Conservation (phyloP, 2,888 invertebrate species). For the Plutella xylostella region DNA sequence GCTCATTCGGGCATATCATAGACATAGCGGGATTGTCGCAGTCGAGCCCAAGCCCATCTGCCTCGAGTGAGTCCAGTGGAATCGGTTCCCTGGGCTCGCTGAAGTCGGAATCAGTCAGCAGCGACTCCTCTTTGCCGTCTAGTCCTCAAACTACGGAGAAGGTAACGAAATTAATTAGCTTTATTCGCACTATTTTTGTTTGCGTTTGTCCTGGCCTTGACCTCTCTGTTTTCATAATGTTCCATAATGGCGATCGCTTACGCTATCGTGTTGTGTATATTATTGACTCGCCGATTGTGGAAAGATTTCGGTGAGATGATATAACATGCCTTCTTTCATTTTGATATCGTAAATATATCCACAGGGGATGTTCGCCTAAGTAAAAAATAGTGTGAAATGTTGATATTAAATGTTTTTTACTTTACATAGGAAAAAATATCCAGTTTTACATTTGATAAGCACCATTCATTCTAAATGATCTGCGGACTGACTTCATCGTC, state of each 20-base stretch:
- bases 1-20: conserved; percentile 60
- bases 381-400: too few species aligned
- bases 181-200: conserved; percentile 43
- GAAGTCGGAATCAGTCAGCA: conserved; percentile 60
- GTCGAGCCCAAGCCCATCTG: conserved; percentile 67
- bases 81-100: conserved; percentile 69
- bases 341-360: conserved; percentile 4
- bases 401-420: too few species aligned
- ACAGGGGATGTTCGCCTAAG: not conserved
- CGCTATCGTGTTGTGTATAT: conserved; percentile 52
- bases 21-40: conserved; percentile 62
- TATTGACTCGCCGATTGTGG: conserved; percentile 44
- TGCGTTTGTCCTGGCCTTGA: conserved; percentile 67
- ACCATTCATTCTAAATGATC: too few species aligned
- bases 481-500: too few species aligned
- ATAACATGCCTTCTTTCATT: too few species aligned
- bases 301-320: too few species aligned
- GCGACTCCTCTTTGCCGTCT: conserved; percentile 55
- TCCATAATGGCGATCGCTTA: conserved; percentile 65
- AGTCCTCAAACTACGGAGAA: conserved; percentile 68
- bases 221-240: conserved; percentile 70
- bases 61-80: conserved; percentile 73
- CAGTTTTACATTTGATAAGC: too few species aligned
- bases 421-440: too few species aligned
- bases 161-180: conserved; percentile 33